Evolutionary conservation across 2,113 vertebrate species (phyloP), one percentile per base, ranked within the genome.

Genomic region (Amphiprion ocellaris): DNA sequence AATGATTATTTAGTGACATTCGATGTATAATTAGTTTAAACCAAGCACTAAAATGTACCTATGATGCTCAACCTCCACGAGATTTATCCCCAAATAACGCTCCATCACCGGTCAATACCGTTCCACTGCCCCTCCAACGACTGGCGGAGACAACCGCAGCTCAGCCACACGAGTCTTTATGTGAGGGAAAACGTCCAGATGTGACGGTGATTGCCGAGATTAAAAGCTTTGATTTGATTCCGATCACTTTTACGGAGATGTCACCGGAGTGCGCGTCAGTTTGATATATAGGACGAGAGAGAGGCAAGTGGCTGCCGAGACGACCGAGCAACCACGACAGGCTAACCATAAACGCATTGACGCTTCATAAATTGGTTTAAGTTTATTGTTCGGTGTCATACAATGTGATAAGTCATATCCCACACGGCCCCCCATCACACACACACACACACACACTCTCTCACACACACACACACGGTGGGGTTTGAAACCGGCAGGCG

Each of bases 351-450:
- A 94, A 93, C 88, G 85, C 90, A 91, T 90, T 90, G 90, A 92
- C 90, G 84, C 84, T 49, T 14, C 81, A 87, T 74, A 92, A 94
- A 94, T 93, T 92, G 91, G 91, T 93, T 92, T 92, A 93, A 89
- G 90, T 93, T 93, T 92, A 93, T 93, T 92, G 91, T 91, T 92
- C 79, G 62, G 88, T 93, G 92, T 91, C 91, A 91, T 87, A 87
- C 86, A 84, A 92, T 90, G 91, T 88, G 91, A 93, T 92, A 91
- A 93, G 92, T 92, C 90, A 86, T 88, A 90, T 91, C 87, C 87
- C 90, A 88, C 78, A 61, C 86, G 87, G 77, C 77, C 70, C 24
- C 33, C 59, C 19, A 47, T 26, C 52, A 68, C 63, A 23, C 77
- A 46, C 56, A 39, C 41, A 28, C n/a, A 54, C 67, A 49, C 70